Conservation (phyloP, 2,797 vertebrate species). For the Schizopygopsis malacanthus region DNA sequence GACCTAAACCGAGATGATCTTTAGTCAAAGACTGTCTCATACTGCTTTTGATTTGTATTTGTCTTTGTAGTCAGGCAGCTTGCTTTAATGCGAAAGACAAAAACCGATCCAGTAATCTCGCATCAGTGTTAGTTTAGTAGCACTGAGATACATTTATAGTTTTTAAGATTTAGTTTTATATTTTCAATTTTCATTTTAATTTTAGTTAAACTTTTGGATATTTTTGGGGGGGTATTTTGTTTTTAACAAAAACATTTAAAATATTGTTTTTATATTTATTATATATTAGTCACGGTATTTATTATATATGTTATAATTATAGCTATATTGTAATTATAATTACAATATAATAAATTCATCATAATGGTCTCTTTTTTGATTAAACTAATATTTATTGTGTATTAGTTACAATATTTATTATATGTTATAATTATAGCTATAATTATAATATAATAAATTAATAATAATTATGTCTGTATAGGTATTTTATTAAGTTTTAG, state of each 20-base stretch:
- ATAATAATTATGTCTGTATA: too few relatives aligned
- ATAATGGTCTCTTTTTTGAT: too few relatives aligned
- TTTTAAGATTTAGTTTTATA: not conserved
- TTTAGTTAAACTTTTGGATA: not conserved
- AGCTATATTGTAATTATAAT: not conserved
- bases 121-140: not conserved
- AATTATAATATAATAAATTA: too few relatives aligned
- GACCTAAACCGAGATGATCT: conserved; percentile 10
- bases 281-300: not conserved
- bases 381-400: too few relatives aligned
- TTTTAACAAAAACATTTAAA: too few relatives aligned
- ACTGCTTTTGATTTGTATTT: not conserved
- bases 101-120: not conserved
- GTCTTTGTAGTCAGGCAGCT: not conserved
- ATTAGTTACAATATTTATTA: too few relatives aligned
- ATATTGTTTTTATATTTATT: not conserved
- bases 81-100: not conserved
- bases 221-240: too few relatives aligned
- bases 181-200: not conserved
- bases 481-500: too few relatives aligned
- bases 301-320: not conserved
- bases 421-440: too few relatives aligned
- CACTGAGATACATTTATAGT: not conserved
- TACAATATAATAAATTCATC: too few relatives aligned
- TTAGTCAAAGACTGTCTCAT: not conserved